phyloP scores from a whole-genome alignment of 2,888 invertebrate species.

The Rhagophthalmus giganteus region DNA sequence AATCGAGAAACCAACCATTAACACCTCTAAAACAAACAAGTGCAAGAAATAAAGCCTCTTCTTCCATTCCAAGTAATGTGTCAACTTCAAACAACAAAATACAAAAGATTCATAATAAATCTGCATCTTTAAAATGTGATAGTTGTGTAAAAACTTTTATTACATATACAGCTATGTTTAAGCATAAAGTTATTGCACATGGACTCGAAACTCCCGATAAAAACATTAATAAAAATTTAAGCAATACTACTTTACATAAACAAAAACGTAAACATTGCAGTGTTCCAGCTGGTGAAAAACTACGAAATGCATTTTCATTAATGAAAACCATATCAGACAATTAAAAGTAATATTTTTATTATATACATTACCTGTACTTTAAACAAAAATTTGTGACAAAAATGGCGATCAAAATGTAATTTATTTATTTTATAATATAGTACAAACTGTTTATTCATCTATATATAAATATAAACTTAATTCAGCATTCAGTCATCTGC shows the following conservation, averaged over 20 bases:
- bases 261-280: conserved; percentile 37
- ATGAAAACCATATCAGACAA: conserved; percentile 33
- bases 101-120: neutral
- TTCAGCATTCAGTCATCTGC: too few relatives aligned
- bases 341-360: neutral
- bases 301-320: conserved; percentile 38
- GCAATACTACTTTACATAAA: conserved; percentile 12
- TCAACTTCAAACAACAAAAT: conserved; percentile 1
- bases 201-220: conserved; percentile 46
- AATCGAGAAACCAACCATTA: conserved; percentile 32
- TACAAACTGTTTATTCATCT: too few relatives aligned
- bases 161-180: conserved; percentile 40
- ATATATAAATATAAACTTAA: too few relatives aligned
- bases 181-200: conserved; percentile 43
- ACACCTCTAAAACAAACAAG: conserved; percentile 1
- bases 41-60: neutral
- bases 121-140: conserved; percentile 37
- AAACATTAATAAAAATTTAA: conserved; percentile 20
- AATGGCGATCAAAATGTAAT: too few relatives aligned
- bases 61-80: neutral
- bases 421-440: too few relatives aligned
- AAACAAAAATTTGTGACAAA: too few relatives aligned
- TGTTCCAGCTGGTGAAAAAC: conserved; percentile 39
- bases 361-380: too few relatives aligned
- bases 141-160: conserved; percentile 42